Conservation (phyloP, 2,888 invertebrate species). For the Mimachlamys varia region DNA sequence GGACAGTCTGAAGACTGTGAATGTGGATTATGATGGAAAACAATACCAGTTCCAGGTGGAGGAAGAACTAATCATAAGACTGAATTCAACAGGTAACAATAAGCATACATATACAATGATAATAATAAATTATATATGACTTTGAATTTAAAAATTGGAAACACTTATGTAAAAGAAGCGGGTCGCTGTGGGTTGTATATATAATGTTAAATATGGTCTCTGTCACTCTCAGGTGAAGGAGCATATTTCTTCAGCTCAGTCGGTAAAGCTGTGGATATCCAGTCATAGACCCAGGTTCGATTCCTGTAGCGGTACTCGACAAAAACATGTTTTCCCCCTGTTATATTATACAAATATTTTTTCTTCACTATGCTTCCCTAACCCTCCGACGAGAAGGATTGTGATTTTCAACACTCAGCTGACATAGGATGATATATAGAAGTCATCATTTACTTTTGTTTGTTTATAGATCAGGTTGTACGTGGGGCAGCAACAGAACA, state of each 20-base stretch:
- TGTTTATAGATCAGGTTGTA: neutral
- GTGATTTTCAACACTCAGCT: neutral
- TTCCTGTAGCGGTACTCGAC: too few species aligned
- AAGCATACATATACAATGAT: neutral
- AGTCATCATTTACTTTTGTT: neutral
- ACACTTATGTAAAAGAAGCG: neutral
- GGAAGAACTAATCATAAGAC: neutral
- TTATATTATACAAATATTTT: too few species aligned
- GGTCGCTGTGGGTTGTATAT: too few species aligned
- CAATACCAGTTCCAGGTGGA: neutral
- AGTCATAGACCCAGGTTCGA: too few species aligned
- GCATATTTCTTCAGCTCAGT: too few species aligned
- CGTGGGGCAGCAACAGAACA: neutral
- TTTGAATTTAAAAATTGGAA: neutral
- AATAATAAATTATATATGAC: neutral
- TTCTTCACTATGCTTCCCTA: too few species aligned
- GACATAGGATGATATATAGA: neutral
- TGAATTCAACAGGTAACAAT: neutral
- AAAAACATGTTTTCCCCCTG: too few species aligned
- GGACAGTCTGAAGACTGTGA: neutral
- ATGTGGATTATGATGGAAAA: neutral
- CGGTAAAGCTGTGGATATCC: too few species aligned
- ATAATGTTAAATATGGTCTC: too few species aligned
- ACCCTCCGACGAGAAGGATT: neutral
- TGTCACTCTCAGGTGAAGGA: too few species aligned